Evolutionary conservation across 1,140 invertebrate genomes (phyloP), one percentile per base, ranked within the genome.

Genomic region (Rhopalosiphum maidis): DNA sequence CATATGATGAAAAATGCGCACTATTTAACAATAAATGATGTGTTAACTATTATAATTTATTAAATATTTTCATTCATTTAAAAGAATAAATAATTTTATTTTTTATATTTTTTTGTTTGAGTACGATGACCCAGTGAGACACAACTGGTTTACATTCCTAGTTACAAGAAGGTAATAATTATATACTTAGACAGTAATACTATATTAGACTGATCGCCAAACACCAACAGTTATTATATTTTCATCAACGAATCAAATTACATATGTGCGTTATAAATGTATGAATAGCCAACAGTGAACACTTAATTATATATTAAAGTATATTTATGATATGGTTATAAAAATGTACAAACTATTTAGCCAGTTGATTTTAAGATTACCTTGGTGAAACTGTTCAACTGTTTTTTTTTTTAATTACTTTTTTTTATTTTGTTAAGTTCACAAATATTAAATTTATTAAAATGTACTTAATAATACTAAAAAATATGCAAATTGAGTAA

Each of bases 1-100:
- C 11, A n/a, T n/a, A n/a, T 23, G 4, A 30, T 48, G 48, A 30
- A 30, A 15, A 0, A n/a, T 7, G 0, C 15, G 1, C 5, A 11
- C 60, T 77, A 77, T 15, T 18, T 77, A 77, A 68, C 4, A n/a
- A 51, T 51, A 51, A 51, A n/a, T n/a, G 18, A 77, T 77, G 15
- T 77, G 60, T 77, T n/a, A n/a, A 68, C n/a, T 37, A 37, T 68
- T 25, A n/a, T n/a, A n/a, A 68, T n/a, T 68, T n/a, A 68, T 68
- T 60, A n/a, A n/a, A 77, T 77, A 18, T n/a, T 5, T 68, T n/a
- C 8, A 68, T 68, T n/a, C 0, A 4, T 68, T 68, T 68, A 68
- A n/a, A 68, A 51, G 15, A 51, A 51, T 18, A 11, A 30, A 68
- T 15, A 30, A 68, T 15, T 15, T 15, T 30, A 68, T 68, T n/a